phyloP scores from a whole-genome alignment of 1,140 invertebrate genomes.

The Schmidtea mediterranea region DNA sequence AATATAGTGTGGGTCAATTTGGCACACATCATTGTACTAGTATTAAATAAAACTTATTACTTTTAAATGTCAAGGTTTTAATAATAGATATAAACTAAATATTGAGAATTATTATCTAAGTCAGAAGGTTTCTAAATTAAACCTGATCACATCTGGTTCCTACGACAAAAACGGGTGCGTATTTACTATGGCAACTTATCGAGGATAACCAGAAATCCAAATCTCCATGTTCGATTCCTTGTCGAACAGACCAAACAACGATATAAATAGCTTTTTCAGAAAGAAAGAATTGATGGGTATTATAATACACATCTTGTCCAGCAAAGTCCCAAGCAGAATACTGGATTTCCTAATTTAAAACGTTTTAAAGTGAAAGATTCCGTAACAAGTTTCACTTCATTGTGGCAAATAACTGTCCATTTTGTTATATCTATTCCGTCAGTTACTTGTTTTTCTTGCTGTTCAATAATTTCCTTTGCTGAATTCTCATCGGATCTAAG shows the following conservation, averaged over 20 bases:
- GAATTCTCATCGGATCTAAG: conserved; percentile 11
- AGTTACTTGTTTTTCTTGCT: conserved; percentile 14
- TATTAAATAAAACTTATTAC: conserved; percentile 2
- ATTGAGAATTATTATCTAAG: too few relatives aligned
- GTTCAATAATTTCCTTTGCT: conserved; percentile 8
- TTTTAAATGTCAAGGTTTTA: too few relatives aligned
- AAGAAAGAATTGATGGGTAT: conserved; percentile 27
- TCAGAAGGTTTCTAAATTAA: too few relatives aligned
- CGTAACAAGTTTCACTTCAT: too few relatives aligned
- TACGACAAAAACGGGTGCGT: conserved; percentile 20
- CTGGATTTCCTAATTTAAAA: too few relatives aligned
- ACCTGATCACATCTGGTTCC: conserved; percentile 24
- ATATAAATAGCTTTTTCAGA: conserved; percentile 22
- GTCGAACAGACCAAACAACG: conserved; percentile 22
- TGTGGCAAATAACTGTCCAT: conserved; percentile 18
- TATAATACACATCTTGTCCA: conserved; percentile 26
- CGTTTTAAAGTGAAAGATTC: too few relatives aligned
- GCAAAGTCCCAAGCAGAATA: conserved; percentile 29
- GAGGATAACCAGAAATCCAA: conserved; percentile 21
- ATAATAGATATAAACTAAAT: too few relatives aligned
- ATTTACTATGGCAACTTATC: conserved; percentile 22
- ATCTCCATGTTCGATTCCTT: conserved; percentile 22
- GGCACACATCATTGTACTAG: too few relatives aligned
- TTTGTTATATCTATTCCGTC: conserved; percentile 22
- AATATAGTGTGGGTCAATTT: too few relatives aligned